A percentile compares a stretch with the other conserved stretches of the same genome.
Evolutionary conservation across 1,140 invertebrate species (phyloP).

Genomic region (Leptoteleia sp.): DNA sequence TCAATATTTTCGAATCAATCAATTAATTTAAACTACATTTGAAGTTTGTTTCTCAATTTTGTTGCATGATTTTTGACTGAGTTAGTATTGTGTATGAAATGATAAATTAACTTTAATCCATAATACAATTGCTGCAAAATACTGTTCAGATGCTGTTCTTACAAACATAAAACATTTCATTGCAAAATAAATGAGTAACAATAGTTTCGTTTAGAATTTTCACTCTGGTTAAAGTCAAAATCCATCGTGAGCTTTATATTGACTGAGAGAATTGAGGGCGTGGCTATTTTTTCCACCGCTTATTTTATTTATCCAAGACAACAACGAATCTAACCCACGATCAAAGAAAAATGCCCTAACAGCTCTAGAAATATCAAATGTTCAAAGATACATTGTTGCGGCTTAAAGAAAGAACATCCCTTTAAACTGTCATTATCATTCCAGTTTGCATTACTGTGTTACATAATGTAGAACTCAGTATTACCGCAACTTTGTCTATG

Average conservation of each 20-base stretch:
- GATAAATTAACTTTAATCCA: too few relatives aligned
- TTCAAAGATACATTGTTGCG: conserved; percentile 45
- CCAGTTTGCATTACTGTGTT: conserved; percentile 38
- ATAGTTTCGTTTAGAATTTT: conserved; percentile 23
- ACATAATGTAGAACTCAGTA: conserved; percentile 35
- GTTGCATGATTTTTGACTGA: too few relatives aligned
- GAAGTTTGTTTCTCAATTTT: too few relatives aligned
- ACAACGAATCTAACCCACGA: conserved; percentile 49
- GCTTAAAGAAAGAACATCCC: conserved; percentile 44
- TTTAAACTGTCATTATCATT: conserved; percentile 41
- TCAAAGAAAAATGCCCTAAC: conserved; percentile 47
- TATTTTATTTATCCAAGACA: conserved; percentile 43
- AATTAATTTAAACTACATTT: too few relatives aligned
- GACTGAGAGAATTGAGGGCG: background rate
- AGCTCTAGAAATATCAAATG: conserved; percentile 33
- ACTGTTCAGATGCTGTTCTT: too few relatives aligned
- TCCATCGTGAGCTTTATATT: too few relatives aligned
- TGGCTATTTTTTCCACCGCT: conserved; percentile 42
- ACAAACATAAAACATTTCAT: too few relatives aligned
- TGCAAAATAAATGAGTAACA: conserved; percentile 1
- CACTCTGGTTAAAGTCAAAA: conserved; percentile 15
- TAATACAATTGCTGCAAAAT: too few relatives aligned
- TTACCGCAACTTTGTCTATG: conserved; percentile 50
- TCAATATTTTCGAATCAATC: too few relatives aligned
- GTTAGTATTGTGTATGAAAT: too few relatives aligned